phyloP scores from a whole-genome alignment of 1,140 invertebrate species.

The Procambarus virginalis region DNA sequence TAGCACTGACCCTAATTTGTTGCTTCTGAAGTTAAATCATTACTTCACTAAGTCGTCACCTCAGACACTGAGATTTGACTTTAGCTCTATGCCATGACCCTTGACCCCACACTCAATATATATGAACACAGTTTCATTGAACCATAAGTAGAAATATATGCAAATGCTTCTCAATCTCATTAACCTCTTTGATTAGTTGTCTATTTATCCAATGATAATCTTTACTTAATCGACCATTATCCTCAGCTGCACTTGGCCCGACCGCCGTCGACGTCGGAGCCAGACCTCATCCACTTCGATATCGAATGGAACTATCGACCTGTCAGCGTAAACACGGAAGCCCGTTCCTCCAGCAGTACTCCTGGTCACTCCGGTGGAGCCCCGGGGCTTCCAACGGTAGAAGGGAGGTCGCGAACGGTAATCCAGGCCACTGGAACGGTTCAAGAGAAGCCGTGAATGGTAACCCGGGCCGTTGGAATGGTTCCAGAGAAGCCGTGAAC shows the following conservation, averaged over 20 bases:
- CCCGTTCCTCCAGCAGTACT: slow-evolving; percentile 32
- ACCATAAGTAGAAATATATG: too few relatives aligned
- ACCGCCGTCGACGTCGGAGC: background rate
- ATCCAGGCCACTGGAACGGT: background rate
- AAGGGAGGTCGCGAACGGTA: background rate
- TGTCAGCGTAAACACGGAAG: slow-evolving; percentile 31
- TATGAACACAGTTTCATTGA: too few relatives aligned
- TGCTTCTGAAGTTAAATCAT: too few relatives aligned
- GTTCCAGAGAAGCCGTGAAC: too few relatives aligned
- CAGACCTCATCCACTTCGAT: slow-evolving; percentile 58
- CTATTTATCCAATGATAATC: too few relatives aligned
- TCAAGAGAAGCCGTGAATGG: background rate
- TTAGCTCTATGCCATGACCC: too few relatives aligned
- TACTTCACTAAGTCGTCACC: too few relatives aligned
- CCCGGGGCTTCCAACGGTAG: background rate
- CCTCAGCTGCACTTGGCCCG: background rate
- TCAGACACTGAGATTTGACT: too few relatives aligned
- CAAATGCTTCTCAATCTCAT: too few relatives aligned
- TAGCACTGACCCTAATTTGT: too few relatives aligned
- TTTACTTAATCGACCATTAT: background rate
- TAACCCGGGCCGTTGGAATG: background rate
- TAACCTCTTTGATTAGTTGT: too few relatives aligned
- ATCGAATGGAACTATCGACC: slow-evolving; percentile 59
- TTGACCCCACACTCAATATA: too few relatives aligned
- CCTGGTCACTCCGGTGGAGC: slow-evolving; percentile 16